A percentile compares a stretch with the other conserved stretches of the same genome.
Evolutionary conservation across 2,113 vertebrate species (phyloP).

Genomic region (Grammatotria lemairii): DNA sequence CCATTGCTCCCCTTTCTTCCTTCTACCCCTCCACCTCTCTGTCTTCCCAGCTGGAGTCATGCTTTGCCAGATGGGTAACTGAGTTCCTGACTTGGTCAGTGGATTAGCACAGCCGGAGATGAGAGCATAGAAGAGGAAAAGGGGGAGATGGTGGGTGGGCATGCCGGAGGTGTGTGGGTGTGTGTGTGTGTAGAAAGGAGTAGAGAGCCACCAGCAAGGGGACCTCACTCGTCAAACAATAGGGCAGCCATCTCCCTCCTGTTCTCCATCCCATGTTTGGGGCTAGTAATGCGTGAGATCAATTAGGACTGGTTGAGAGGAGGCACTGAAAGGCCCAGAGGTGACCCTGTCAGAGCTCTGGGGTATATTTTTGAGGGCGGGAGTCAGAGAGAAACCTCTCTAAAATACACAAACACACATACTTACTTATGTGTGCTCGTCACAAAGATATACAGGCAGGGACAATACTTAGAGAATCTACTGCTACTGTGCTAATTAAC

Average conservation of each 20-base stretch:
- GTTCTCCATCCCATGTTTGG: constrained; percentile 62
- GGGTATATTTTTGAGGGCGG: constrained; percentile 41
- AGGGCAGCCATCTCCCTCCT: constrained; percentile 55
- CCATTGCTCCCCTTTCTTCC: constrained; percentile 41
- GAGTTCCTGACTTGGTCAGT: constrained; percentile 70
- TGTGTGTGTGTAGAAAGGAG: constrained; percentile 5
- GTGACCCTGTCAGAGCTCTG: constrained; percentile 64
- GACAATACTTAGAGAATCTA: background rate
- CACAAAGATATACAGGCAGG: constrained; percentile 2
- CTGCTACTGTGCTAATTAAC: constrained; percentile 23
- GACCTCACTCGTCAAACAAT: constrained; percentile 58
- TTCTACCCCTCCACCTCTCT: constrained; percentile 65
- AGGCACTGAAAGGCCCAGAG: constrained; percentile 66
- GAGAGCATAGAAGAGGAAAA: constrained; percentile 38
- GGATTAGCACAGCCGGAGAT: constrained; percentile 67
- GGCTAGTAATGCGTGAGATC: constrained; percentile 72
- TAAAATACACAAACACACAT: constrained; percentile 32
- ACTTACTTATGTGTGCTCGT: background rate
- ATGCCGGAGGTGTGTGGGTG: constrained; percentile 46
- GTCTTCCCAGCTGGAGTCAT: constrained; percentile 70
- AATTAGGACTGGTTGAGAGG: constrained; percentile 72
- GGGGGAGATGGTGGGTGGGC: constrained; percentile 50
- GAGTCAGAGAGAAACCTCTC: constrained; percentile 14
- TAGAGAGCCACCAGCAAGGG: constrained; percentile 37
- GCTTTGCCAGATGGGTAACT: constrained; percentile 78